Percentiles rank a stretch among this genome's conserved stretches.
Evolutionary conservation across 2,888 invertebrate genomes (phyloP).

Genomic region (Limnephilus rhombicus): DNA sequence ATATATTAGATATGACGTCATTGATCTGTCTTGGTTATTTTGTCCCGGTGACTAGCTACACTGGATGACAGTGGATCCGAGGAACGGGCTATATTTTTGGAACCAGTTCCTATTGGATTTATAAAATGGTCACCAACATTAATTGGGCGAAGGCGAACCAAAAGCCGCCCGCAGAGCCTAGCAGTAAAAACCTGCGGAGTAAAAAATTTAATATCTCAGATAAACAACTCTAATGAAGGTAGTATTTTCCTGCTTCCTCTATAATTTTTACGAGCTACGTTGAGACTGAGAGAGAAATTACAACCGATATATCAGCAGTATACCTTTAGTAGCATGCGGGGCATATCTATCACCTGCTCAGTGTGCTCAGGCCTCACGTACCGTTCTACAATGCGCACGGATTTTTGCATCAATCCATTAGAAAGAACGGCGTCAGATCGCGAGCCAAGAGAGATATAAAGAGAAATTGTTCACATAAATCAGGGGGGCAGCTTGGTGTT

Average conservation of each 20-base stretch:
- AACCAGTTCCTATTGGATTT: too few species aligned
- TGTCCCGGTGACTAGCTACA: too few species aligned
- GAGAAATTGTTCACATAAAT: slow-evolving; percentile 65
- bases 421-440: slow-evolving; percentile 50
- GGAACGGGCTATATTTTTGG: too few species aligned
- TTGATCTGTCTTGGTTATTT: too few species aligned
- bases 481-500: slow-evolving; percentile 63
- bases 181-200: too few species aligned
- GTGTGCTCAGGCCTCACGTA: slow-evolving; percentile 3
- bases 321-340: not conserved
- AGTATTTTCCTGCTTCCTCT: too few species aligned
- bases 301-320: not conserved
- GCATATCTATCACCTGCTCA: slow-evolving; percentile 35
- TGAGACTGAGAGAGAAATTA: not conserved
- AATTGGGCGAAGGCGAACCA: too few species aligned
- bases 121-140: too few species aligned
- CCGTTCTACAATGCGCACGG: slow-evolving; percentile 34
- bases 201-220: too few species aligned
- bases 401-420: slow-evolving; percentile 65
- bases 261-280: not conserved
- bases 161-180: too few species aligned
- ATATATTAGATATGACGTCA: too few species aligned
- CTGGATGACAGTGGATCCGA: too few species aligned
- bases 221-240: not conserved
- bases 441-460: slow-evolving; percentile 65